A percentile compares a stretch with the other conserved stretches of the same genome.
Evolutionary conservation across 1,140 invertebrate species (phyloP).

Genomic region (Formica selysi): DNA sequence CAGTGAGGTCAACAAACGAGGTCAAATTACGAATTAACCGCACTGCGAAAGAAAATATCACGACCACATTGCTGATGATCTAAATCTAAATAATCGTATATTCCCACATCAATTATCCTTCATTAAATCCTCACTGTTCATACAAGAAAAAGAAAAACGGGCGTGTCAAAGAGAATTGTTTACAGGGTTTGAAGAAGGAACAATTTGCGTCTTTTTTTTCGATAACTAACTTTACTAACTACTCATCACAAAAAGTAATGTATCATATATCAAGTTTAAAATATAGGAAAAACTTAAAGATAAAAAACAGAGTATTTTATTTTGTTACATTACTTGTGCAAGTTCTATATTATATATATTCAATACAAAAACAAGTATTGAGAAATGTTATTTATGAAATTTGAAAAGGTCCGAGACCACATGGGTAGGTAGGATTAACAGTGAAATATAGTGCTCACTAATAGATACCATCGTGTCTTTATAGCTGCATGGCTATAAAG

Average conservation of each 20-base stretch:
- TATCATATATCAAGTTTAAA: neutral
- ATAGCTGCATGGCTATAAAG: neutral
- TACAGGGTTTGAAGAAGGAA: neutral
- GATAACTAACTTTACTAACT: neutral
- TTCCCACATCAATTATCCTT: constrained; percentile 3
- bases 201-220: neutral
- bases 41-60: constrained; percentile 57
- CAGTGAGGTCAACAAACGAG: constrained; percentile 76
- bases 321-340: too few relatives aligned
- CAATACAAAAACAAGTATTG: neutral
- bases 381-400: neutral
- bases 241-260: neutral
- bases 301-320: neutral
- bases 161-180: neutral
- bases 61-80: constrained; percentile 16
- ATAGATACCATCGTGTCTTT: neutral
- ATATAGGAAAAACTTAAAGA: neutral
- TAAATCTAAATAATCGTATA: neutral
- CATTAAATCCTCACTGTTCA: neutral
- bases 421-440: neutral
- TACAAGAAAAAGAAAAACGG: neutral
- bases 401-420: neutral
- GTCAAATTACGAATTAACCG: constrained; percentile 67
- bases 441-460: neutral
- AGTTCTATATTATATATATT: too few relatives aligned